These are phyloP conservation scores for Caenorhabditis zanzibari DNA, from an alignment of 2,888 invertebrate genomes.

Conservation along the genomic window DNA sequence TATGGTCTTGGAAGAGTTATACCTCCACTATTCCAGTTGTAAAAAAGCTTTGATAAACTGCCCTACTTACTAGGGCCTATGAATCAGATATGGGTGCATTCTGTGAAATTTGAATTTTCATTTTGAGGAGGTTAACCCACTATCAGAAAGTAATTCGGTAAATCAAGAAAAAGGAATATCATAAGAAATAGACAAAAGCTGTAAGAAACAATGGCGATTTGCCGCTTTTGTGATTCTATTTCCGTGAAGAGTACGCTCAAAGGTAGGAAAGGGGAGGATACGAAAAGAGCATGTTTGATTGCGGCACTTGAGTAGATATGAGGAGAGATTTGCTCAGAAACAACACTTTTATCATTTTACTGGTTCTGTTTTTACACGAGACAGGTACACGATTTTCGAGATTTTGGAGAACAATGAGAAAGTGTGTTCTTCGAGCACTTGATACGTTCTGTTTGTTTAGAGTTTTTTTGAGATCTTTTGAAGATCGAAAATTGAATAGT, in stretches of 20 bases:
- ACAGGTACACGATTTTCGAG: constrained; percentile 27
- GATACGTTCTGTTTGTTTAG: constrained; percentile 11
- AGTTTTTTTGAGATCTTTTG: background rate
- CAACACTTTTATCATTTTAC: constrained; percentile 43
- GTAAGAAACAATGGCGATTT: constrained; percentile 39
- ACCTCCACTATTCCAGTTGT: background rate
- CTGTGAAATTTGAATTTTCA: too few relatives aligned
- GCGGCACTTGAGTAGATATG: constrained; percentile 51
- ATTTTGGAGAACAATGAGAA: constrained; percentile 9
- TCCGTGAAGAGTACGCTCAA: constrained; percentile 45
- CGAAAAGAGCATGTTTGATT: constrained; percentile 54
- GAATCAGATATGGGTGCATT: too few relatives aligned
- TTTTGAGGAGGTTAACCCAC: too few relatives aligned
- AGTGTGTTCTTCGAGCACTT: constrained; percentile 29
- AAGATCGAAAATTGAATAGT: constrained; percentile 5
- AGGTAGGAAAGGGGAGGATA: background rate
- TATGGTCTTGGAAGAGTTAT: background rate
- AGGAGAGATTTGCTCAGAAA: constrained; percentile 37
- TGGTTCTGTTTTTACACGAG: constrained; percentile 40
- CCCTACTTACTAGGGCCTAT: too few relatives aligned
- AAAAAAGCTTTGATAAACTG: too few relatives aligned
- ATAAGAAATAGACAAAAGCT: constrained; percentile 24
- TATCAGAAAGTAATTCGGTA: too few relatives aligned
- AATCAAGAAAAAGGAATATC: constrained; percentile 1
- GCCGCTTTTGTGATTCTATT: constrained; percentile 30